Percentiles rank a stretch among this genome's conserved stretches.
These are phyloP conservation scores for Marmota flaviventris DNA, from an alignment of 2,113 vertebrate species.

Conservation along the genomic window DNA sequence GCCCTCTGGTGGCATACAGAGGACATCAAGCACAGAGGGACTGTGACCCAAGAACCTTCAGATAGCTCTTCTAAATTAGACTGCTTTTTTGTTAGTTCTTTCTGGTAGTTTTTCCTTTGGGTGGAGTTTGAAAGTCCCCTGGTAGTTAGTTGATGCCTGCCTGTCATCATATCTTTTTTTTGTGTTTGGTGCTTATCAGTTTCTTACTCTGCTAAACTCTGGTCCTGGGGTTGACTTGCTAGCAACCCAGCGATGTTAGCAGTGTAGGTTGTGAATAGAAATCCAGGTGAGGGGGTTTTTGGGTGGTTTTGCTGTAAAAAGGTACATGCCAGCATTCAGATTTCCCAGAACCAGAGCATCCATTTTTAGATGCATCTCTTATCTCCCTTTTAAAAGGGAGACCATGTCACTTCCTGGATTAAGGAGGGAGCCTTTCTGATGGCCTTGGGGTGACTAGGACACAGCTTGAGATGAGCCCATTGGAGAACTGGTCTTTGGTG, in stretches of 20 bases:
- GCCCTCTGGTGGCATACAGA: constrained; percentile 76
- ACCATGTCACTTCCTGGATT: background rate
- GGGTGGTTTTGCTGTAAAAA: background rate
- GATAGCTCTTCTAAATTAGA: background rate
- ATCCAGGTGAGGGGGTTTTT: background rate
- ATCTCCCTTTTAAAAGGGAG: background rate
- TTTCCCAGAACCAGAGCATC: background rate
- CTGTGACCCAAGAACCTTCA: background rate
- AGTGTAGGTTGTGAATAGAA: background rate
- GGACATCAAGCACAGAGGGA: background rate
- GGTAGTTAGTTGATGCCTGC: background rate
- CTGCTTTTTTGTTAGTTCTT: background rate
- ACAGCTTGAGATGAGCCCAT: too few relatives aligned
- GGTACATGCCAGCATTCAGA: background rate
- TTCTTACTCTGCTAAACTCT: background rate
- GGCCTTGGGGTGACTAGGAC: background rate
- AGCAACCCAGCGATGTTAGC: background rate
- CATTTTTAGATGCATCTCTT: background rate
- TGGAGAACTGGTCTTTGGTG: background rate
- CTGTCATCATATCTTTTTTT: background rate
- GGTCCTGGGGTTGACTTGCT: background rate
- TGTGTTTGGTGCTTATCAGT: background rate
- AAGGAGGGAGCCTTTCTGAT: background rate
- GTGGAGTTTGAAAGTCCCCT: background rate
- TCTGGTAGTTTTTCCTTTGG: background rate